phyloP scores from a whole-genome alignment of 2,888 invertebrate species.

The Girardia tigrina region DNA sequence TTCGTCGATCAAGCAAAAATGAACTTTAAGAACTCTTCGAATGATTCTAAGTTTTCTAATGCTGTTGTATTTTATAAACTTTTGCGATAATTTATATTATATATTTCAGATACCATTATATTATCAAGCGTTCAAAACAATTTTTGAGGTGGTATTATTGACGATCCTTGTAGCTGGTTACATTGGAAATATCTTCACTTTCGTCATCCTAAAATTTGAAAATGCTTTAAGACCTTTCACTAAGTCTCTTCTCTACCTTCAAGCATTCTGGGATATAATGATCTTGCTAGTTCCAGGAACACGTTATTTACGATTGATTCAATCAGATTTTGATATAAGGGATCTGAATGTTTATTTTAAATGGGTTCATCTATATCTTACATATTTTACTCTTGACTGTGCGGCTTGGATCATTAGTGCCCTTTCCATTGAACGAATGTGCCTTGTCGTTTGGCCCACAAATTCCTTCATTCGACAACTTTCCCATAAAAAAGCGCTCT shows the following conservation, averaged over 20 bases:
- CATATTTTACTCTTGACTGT: background rate
- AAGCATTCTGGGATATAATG: background rate
- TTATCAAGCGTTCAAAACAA: too few relatives aligned
- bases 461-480: background rate
- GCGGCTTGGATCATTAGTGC: background rate
- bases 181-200: background rate
- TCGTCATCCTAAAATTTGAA: background rate
- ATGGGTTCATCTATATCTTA: background rate
- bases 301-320: background rate
- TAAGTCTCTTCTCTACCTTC: background rate
- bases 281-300: background rate
- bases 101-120: too few relatives aligned
- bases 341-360: background rate
- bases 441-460: background rate
- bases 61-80: too few relatives aligned
- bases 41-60: too few relatives aligned
- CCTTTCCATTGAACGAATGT: background rate
- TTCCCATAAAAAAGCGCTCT: background rate
- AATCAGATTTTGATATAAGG: background rate
- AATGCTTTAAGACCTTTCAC: background rate
- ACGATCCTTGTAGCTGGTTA: too few relatives aligned
- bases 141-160: too few relatives aligned
- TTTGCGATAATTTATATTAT: too few relatives aligned
- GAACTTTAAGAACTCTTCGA: too few relatives aligned
- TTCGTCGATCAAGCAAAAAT: too few relatives aligned